Base-by-base conservation (phyloP, 2,113 vertebrate genomes). In the Nannobrachium achirus region DNA sequence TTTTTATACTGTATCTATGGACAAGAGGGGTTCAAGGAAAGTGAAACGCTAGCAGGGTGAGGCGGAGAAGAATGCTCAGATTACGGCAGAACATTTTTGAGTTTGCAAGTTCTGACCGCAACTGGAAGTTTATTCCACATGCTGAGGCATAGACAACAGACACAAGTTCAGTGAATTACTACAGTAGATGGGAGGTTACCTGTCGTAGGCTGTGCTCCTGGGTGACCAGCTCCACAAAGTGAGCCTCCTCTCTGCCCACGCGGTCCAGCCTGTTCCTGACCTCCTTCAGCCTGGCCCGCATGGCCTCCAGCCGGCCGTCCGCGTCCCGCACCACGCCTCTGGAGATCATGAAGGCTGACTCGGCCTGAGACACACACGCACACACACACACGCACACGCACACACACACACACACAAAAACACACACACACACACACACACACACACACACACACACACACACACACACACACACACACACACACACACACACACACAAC, bases 141-240 rank as follows among this genome's bases (percentile, higher is more conserved):
- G n/a, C n/a, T n/a, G n/a, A n/a, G n/a, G n/a, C n/a, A n/a, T n/a
- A n/a, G n/a, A n/a, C n/a, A n/a, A n/a, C 6, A 5, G 25, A 55
- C 52, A 55, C 50, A 18, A 15, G 16, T 52, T 33, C 25, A 33
- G 18, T 52, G 18, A 18, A 9, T 20, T 2, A 18, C 8, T 10
- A 18, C 15, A 18, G n/a, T n/a, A n/a, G 50, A 10, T 18, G 50
- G 18, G 8, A 11, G 14, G 4, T 63, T 82, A 97, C 98, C 95
- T 99, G 98, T 74, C 99, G 91, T 84, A 99, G 80, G 58, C 93
- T 95, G 89, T 99, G 98, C 71, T 99, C 98, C 88, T 92, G 76
- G 0, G 96, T 99, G 7, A 96, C 97, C 78, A 99, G 88, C 48
- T 99, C 97, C 78, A 98, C 90, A 73, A 98, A 99, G 67, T 95